Conservation (phyloP, 2,797 vertebrate genomes). For the Dryobates pubescens region DNA sequence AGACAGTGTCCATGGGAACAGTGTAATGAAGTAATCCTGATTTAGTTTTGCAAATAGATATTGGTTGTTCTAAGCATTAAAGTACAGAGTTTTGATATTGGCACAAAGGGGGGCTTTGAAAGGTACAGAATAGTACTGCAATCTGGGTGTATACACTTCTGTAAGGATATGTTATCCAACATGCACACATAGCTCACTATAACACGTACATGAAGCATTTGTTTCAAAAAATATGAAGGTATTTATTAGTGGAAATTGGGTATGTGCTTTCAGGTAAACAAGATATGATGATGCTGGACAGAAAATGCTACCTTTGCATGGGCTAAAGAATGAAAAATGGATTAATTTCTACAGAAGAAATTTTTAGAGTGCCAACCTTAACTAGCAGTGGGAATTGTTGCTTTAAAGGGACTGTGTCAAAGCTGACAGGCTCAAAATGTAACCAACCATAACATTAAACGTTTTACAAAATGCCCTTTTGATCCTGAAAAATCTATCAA, state of each 20-base stretch:
- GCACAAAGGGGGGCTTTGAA: not conserved
- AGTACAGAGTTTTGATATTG: not conserved
- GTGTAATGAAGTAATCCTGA: not conserved
- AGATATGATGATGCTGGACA: not conserved
- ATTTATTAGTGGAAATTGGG: not conserved
- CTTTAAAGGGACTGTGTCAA: not conserved
- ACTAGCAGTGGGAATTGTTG: not conserved
- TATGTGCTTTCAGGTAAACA: not conserved
- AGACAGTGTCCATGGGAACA: not conserved
- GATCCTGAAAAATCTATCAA: not conserved
- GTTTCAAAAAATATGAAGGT: not conserved
- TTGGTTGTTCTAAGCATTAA: not conserved
- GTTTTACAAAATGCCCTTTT: not conserved
- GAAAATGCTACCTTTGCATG: not conserved
- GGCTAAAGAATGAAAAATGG: not conserved
- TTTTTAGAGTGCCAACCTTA: not conserved
- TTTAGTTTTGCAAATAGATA: not conserved
- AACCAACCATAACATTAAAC: conserved; percentile 10
- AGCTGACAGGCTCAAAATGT: not conserved
- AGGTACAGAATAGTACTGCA: not conserved
- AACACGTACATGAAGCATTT: not conserved
- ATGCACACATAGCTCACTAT: not conserved
- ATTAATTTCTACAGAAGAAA: not conserved
- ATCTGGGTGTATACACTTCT: not conserved
- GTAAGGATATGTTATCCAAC: not conserved